phyloP scores from a whole-genome alignment of 2,888 invertebrate species.

The Latrodectus hesperus region DNA sequence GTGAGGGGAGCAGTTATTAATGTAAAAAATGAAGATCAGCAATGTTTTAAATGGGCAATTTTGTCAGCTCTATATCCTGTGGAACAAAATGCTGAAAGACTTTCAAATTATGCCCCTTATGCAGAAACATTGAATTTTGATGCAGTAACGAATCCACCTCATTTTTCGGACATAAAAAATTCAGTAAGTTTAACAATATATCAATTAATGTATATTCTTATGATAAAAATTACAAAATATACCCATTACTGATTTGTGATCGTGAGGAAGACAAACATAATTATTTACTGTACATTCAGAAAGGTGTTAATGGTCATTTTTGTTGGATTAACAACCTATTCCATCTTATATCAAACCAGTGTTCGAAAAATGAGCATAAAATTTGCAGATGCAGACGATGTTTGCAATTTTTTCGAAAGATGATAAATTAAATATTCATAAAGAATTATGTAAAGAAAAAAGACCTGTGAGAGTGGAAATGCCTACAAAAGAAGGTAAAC shows the following conservation, averaged over 20 bases:
- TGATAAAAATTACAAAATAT: background rate
- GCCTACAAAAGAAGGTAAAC: background rate
- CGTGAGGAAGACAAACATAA: background rate
- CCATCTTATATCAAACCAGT: background rate
- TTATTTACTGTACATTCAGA: background rate
- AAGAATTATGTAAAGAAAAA: background rate
- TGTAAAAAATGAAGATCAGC: background rate
- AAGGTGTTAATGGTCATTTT: background rate
- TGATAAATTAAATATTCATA: background rate
- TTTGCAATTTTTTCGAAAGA: background rate
- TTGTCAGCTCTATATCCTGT: background rate
- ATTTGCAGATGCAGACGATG: background rate
- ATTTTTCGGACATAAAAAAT: background rate
- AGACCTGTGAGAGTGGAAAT: background rate
- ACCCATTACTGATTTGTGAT: background rate
- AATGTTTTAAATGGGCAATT: background rate
- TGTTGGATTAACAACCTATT: background rate
- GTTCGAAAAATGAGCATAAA: background rate
- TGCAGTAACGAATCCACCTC: background rate
- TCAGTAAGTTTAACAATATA: background rate
- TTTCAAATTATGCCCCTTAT: background rate
- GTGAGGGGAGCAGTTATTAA: background rate
- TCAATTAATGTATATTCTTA: conserved; percentile 7
- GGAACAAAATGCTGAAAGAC: background rate
- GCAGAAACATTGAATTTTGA: background rate